A percentile compares a stretch with the other conserved stretches of the same genome.
These are phyloP conservation scores for Netelia virgata DNA, from an alignment of 2,888 invertebrate genomes.

Conservation along the genomic window DNA sequence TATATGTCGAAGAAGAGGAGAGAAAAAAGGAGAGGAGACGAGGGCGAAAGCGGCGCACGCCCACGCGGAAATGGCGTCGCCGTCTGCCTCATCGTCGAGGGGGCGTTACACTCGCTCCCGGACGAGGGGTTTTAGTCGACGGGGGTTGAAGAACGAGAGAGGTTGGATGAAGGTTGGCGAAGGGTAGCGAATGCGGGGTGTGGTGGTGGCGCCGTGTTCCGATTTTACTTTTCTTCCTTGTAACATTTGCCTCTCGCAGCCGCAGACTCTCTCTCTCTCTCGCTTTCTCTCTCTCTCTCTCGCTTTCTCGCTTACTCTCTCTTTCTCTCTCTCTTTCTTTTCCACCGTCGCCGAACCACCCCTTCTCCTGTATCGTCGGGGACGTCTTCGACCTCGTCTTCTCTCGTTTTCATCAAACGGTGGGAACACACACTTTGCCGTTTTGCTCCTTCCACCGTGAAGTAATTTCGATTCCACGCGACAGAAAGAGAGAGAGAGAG, in stretches of 20 bases:
- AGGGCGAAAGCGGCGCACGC: conserved; percentile 75
- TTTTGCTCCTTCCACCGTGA: too few species aligned
- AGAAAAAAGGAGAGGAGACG: conserved; percentile 15
- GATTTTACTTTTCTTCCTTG: conserved; percentile 54
- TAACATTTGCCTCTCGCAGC: conserved; percentile 26
- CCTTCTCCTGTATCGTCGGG: too few species aligned
- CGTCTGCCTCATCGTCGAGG: conserved; percentile 74
- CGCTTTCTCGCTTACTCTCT: too few species aligned
- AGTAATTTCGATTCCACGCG: too few species aligned
- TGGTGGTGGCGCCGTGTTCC: conserved; percentile 49
- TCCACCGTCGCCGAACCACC: too few species aligned
- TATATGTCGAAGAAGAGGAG: not conserved
- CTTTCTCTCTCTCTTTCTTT: too few species aligned
- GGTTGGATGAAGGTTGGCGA: conserved; percentile 31
- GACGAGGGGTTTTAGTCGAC: conserved; percentile 54
- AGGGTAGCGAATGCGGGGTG: conserved; percentile 41
- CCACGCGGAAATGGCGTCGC: conserved; percentile 83
- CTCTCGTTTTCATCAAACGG: too few species aligned
- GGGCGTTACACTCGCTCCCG: conserved; percentile 64
- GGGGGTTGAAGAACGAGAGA: conserved; percentile 52
- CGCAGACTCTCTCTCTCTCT: not conserved
- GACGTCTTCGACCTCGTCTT: too few species aligned
- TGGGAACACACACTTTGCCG: too few species aligned
- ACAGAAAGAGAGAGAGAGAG: too few species aligned
- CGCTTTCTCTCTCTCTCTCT: too few species aligned